These are phyloP conservation scores for Antheraea yamamai DNA, from an alignment of 2,888 invertebrate species.

Conservation along the genomic window DNA sequence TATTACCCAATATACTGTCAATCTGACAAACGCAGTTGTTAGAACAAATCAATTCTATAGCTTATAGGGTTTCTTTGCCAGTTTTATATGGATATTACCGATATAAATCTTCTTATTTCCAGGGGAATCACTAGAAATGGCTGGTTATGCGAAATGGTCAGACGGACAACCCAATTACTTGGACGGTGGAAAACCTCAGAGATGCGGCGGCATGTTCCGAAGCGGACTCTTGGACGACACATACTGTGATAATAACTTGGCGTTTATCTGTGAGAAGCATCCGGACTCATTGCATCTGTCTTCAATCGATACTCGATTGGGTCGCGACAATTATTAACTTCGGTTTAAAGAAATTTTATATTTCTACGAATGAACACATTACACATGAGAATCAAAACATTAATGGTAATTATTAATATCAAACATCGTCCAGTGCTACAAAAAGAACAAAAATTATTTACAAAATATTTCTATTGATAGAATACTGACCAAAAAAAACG, in stretches of 20 bases:
- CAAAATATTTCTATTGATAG: no score
- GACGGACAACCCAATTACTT: constrained; percentile 25
- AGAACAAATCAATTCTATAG: no score
- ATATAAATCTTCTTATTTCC: background rate
- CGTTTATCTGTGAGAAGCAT: constrained; percentile 31
- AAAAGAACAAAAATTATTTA: no score
- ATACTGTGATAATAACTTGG: constrained; percentile 18
- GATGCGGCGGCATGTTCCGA: constrained; percentile 27
- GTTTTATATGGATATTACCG: no score
- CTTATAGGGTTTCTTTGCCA: no score
- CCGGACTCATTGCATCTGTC: constrained; percentile 14
- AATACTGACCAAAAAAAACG: no score
- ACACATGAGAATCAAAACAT: no score
- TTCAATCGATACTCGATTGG: background rate
- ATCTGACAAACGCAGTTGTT: no score
- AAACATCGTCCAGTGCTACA: no score
- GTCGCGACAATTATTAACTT: background rate
- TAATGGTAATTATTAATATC: no score
- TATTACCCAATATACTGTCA: no score
- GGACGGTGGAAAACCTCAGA: constrained; percentile 6
- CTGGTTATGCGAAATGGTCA: constrained; percentile 26
- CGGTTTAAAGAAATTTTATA: background rate
- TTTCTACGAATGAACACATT: no score
- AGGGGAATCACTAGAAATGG: constrained; percentile 21
- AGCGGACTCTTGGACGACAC: constrained; percentile 23